These are phyloP conservation scores for Mercenaria mercenaria DNA, from an alignment of 1,140 invertebrate species.

Conservation along the genomic window DNA sequence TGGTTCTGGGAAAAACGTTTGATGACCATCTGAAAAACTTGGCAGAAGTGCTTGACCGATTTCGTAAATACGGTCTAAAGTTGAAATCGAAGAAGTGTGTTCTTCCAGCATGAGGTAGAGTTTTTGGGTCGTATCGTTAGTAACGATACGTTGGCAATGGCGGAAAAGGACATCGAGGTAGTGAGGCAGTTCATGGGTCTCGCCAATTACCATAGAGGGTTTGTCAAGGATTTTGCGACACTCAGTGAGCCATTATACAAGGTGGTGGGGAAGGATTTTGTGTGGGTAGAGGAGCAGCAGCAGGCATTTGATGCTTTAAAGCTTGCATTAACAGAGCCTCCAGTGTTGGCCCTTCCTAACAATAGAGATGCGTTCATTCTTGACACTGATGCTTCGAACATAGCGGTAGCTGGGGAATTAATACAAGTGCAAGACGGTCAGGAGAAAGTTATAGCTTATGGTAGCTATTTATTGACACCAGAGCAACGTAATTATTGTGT, in stretches of 20 bases:
- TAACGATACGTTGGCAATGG: constrained; percentile 31
- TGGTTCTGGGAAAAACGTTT: not conserved
- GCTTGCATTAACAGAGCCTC: not conserved
- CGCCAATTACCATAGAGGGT: constrained; percentile 38
- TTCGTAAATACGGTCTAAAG: not conserved
- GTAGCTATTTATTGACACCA: constrained; percentile 22
- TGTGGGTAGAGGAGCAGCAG: not conserved
- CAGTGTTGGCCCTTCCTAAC: not conserved
- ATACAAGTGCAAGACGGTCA: constrained; percentile 71
- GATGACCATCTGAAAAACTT: not conserved
- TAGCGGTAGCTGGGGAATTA: constrained; percentile 73
- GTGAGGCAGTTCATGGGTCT: constrained; percentile 39
- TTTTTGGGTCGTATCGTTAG: constrained; percentile 45
- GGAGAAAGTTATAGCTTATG: constrained; percentile 69
- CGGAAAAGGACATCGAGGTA: not conserved
- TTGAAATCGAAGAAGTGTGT: not conserved
- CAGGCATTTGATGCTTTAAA: not conserved
- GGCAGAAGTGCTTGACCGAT: not conserved
- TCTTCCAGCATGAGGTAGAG: constrained; percentile 42
- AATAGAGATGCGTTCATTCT: constrained; percentile 53
- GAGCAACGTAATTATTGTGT: constrained; percentile 49
- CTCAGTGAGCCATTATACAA: not conserved
- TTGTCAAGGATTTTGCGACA: not conserved
- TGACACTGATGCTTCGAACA: constrained; percentile 69
- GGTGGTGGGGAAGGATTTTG: not conserved